Evolutionary conservation across 2,113 vertebrate species (phyloP), one percentile per base, ranked within the genome.

Genomic region (Phyllopteryx taeniolatus): DNA sequence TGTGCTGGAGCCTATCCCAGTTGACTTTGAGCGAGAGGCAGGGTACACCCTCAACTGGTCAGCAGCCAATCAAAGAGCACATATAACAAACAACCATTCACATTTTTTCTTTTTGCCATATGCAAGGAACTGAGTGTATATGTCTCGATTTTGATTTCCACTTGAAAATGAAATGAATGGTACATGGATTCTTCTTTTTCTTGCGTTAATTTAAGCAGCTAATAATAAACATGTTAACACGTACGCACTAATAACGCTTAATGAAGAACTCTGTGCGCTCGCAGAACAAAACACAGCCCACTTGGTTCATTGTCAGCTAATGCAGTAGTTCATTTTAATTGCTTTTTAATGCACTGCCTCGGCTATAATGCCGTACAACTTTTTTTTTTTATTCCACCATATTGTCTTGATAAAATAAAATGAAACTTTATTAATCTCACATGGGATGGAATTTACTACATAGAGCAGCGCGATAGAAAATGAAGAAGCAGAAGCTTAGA

Each of bases 281-380:
- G 68, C 71, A 54, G 79, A 85, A 59, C 81, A 89, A 90, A 90
- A 86, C 85, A 84, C 53, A 56, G 53, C 53, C 53, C 53, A 11
- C 80, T 85, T 85, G 85, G 89, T 91, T 89, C 74, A 85, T 90
- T 81, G 75, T 70, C 83, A 87, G 82, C 81, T 91, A 89, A 90
- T 88, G 88, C 87, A 90, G 89, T 91, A 90, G 88, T 91, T 90
- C 46, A 73, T 83, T 91, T 90, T 92, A 92, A 91, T 92, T 92
- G 90, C 88, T 92, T 92, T 91, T 91, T 90, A 91, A 91, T 91
- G 85, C 72, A 84, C 84, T 79, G 86, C 72, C 77, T 87, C 86
- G 85, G 83, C 85, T 84, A 70, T 82, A 79, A 89, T 88, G 87
- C 87, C 79, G 84, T 76, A 65, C 77, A 84, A 88, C 90, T 86